Conservation (phyloP, 1,140 invertebrate genomes). For the Drosophila persimilis region DNA sequence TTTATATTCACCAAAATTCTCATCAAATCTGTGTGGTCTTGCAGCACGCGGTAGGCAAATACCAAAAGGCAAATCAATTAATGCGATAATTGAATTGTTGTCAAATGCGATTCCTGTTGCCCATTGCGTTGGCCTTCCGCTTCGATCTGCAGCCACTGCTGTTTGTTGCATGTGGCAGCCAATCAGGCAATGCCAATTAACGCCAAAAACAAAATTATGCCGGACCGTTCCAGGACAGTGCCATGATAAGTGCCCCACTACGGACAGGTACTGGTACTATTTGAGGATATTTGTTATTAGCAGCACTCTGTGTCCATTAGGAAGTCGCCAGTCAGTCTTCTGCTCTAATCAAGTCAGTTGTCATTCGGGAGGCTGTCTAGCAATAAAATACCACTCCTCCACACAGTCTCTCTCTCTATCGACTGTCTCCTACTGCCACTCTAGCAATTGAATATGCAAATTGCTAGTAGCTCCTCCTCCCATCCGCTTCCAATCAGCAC, state of each 20-base stretch:
- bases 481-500: too few relatives aligned
- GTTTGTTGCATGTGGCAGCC: conserved; percentile 54
- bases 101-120: conserved; percentile 45
- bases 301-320: background rate
- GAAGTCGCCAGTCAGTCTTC: conserved; percentile 20
- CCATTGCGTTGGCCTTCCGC: too few relatives aligned
- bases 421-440: conserved; percentile 30
- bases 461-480: conserved; percentile 15
- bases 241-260: too few relatives aligned
- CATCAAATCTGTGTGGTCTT: too few relatives aligned
- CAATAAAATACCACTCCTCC: background rate
- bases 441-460: conserved; percentile 59
- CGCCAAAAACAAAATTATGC: too few relatives aligned
- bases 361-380: conserved; percentile 22
- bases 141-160: too few relatives aligned
- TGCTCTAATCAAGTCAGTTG: conserved; percentile 53
- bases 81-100: conserved; percentile 55
- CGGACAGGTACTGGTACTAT: too few relatives aligned
- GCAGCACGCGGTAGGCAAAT: too few relatives aligned
- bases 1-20: too few relatives aligned
- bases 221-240: too few relatives aligned
- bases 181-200: conserved; percentile 11
- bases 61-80: too few relatives aligned
- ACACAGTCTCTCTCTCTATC: background rate
- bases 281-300: too few relatives aligned